phyloP scores from a whole-genome alignment of 2,888 invertebrate species.

The Drosophila subsilvestris region DNA sequence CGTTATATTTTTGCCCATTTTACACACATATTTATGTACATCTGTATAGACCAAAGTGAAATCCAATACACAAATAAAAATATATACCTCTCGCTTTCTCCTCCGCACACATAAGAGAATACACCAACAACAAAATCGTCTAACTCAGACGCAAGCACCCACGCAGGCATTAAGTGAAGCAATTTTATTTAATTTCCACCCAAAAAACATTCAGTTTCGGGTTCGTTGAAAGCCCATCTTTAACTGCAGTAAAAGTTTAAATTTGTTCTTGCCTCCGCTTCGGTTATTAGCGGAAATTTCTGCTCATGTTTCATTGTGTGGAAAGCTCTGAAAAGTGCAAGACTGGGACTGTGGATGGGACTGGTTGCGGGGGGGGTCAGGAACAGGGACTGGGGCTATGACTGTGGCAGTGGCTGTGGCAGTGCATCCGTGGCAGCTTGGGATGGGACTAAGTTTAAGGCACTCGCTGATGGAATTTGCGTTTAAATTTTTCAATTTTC shows the following conservation, averaged over 20 bases:
- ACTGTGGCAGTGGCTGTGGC: not conserved
- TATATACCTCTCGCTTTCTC: not conserved
- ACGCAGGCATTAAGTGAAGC: conserved; percentile 18
- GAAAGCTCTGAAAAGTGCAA: conserved; percentile 9
- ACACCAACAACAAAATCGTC: not conserved
- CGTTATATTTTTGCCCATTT: no score
- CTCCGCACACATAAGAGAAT: not conserved
- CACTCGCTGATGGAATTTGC: conserved; percentile 46
- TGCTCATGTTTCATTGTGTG: conserved; percentile 47
- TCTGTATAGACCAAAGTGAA: no score
- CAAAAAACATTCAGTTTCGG: not conserved
- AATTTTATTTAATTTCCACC: conserved; percentile 35
- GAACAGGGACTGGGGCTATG: not conserved
- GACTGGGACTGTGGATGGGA: not conserved
- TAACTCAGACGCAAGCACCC: not conserved
- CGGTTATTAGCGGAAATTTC: conserved; percentile 30
- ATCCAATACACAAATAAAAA: no score
- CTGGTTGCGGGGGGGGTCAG: not conserved
- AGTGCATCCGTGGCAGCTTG: not conserved
- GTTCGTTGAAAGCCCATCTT: not conserved
- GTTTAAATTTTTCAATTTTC: conserved; percentile 58
- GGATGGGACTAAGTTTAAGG: conserved; percentile 17
- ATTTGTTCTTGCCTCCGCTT: not conserved
- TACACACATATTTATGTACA: no score
- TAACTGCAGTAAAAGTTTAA: not conserved